Base-by-base conservation (phyloP, 1,140 invertebrate species). In the Aradophagus sp. region DNA sequence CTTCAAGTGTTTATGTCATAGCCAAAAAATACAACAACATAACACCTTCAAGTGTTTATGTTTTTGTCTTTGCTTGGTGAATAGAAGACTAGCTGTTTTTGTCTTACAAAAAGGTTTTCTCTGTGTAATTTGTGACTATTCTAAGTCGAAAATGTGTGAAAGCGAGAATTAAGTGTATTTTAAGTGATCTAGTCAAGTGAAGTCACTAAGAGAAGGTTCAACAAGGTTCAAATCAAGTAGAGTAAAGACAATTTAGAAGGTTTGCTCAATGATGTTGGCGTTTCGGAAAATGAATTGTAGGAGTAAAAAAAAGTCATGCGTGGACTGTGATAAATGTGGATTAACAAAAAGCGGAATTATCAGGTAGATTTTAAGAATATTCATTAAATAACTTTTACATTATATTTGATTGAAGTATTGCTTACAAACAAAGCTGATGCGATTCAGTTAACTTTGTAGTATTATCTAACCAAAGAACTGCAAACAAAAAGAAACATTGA, bases 241-340 rank as follows among this genome's bases (percentile, higher is more conserved):
- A 75, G 44, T 62, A 66, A 72, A 27, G 35, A 47, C 47, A 72
- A 58, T 73, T 72, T 58, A 70, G 69, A 79, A 73, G 73, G 76
- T 75, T 83, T 83, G 81, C 80, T 83, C 79, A 84, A 82, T 76
- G 77, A 78, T 78, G 80, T 80, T 82, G 82, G 82, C 80, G 77
- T 83, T 83, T 84, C 82, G 82, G 80, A 82, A 73, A 77, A 74
- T n/a, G n/a, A 72, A 77, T 41, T 76, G 77, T 80, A 80, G 77
- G 73, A 73, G 71, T 75, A 66, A 79, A 79, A 83, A 84, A 70
- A 73, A 82, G 82, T 83, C 82, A 84, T 84, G 82, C 82, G 82
- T 84, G 82, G 81, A 82, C 82, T 84, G 82, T 84, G 82, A 84
- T 84, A 84, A 80, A 81, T 66, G 76, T 80, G 80, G 77, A 74